Conservation (phyloP, 2,113 vertebrate genomes). For the Salminus brasiliensis region DNA sequence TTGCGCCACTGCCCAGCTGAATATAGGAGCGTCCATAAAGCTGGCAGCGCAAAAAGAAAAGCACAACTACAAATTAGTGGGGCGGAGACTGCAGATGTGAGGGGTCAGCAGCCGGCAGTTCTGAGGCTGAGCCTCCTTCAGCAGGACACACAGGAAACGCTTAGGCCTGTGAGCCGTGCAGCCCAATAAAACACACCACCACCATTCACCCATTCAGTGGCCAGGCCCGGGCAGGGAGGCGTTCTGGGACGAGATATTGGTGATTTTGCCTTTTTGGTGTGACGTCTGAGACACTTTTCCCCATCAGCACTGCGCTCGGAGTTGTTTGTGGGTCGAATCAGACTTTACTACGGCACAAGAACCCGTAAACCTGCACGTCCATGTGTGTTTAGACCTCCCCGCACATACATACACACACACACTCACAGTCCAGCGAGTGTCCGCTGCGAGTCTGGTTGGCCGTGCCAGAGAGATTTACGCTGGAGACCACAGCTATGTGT, state of each 20-base stretch:
- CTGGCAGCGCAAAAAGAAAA: conserved; percentile 13
- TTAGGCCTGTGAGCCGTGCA: conserved; percentile 11
- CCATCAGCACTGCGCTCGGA: too few relatives aligned
- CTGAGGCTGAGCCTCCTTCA: neutral
- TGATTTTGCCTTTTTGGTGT: neutral
- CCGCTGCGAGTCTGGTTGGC: neutral
- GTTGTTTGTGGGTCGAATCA: too few relatives aligned
- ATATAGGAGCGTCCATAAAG: conserved; percentile 38
- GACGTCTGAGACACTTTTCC: too few relatives aligned
- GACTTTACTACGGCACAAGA: too few relatives aligned
- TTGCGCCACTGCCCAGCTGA: neutral
- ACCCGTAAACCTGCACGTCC: too few relatives aligned
- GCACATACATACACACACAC: too few relatives aligned
- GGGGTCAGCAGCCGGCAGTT: conserved; percentile 39
- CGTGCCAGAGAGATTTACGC: conserved; percentile 31
- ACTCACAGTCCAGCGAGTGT: neutral
- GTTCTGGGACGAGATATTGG: neutral
- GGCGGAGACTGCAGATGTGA: conserved; percentile 39
- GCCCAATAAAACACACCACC: conserved; percentile 24
- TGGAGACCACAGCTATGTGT: conserved; percentile 58
- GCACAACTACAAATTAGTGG: conserved; percentile 57
- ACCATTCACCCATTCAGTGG: neutral
- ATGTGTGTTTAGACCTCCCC: too few relatives aligned
- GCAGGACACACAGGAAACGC: conserved; percentile 43
- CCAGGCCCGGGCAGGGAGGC: neutral